Evolutionary conservation across 2,113 vertebrate genomes (phyloP).

Genomic region (Spilogale gracilis): DNA sequence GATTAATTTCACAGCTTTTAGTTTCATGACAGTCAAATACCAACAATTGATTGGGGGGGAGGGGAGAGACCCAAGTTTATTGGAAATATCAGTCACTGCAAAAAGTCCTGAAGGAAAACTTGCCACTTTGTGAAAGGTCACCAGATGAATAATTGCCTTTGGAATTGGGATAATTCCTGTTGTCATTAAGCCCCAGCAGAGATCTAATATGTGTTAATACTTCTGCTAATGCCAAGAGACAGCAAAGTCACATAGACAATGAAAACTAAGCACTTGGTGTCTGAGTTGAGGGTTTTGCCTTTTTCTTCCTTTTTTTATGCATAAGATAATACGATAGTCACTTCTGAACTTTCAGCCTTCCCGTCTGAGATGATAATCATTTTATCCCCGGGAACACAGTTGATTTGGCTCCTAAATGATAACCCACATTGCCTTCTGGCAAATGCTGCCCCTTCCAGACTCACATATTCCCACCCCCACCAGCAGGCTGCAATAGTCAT

Average conservation of each 20-base stretch:
- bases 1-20: constrained; percentile 91
- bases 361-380: background rate
- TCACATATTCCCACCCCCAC: too few species aligned
- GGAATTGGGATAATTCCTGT: constrained; percentile 81
- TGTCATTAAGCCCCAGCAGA: constrained; percentile 88
- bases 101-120: constrained; percentile 85
- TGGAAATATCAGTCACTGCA: constrained; percentile 85
- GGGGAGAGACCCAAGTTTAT: constrained; percentile 83
- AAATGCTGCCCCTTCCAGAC: background rate
- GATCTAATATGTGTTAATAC: constrained; percentile 84
- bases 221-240: constrained; percentile 78
- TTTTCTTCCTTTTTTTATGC: background rate
- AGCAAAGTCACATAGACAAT: constrained; percentile 72
- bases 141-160: constrained; percentile 86
- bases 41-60: constrained; percentile 81
- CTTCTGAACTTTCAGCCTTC: background rate
- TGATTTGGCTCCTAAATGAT: background rate
- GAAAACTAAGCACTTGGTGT: constrained; percentile 66
- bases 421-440: background rate
- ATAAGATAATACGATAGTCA: constrained; percentile 70
- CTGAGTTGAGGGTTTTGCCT: constrained; percentile 3
- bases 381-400: background rate
- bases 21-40: constrained; percentile 84
- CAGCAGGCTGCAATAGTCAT: too few species aligned
- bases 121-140: constrained; percentile 83